Evolutionary conservation across 2,113 vertebrate species (phyloP), one percentile per base, ranked within the genome.

Genomic region (Regulus satrapa): DNA sequence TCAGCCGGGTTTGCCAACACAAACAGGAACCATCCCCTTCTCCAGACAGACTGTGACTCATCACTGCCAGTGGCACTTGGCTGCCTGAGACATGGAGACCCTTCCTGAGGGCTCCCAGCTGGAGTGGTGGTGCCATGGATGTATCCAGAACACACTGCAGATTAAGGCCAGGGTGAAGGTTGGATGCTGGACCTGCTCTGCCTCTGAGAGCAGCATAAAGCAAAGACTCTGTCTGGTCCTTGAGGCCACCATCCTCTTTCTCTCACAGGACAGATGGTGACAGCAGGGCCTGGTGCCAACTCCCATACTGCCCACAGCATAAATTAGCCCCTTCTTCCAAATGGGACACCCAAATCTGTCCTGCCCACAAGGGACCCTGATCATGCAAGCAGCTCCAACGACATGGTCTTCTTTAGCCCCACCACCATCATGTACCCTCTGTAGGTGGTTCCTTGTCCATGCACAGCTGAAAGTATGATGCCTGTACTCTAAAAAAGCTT

Each of bases 51-150:
- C 83, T 14, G 40, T 23, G 75, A 43, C 49, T 79, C 88, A 43
- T 9, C 4, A 1, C 48, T 63, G 88, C 63, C 0, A 5, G 36
- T 38, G 84, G 58, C 24, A 36, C n/a, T 59, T 45, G 2, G 20
- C 41, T 54, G 45, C 6, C 74, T 8, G 54, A 3, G 12, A 38
- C 69, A 21, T 2, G 2, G 1, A 25, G 56, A 49, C 71, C 64
- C 49, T 8, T 1, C 18, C 2, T 0, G 0, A 77, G 74, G 78
- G 71, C 52, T 79, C 12, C 1, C 0, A 3, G 56, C 58, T 25
- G 71, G 11, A 32, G 46, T 0, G 7, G 49, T 4, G 2, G 29
- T 59, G 61, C 38, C 2, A 6, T 1, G 41, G 80, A 2, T 48
- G n/a, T 43, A 21, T 18, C 1, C 10, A 49, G 59, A 31, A 31